phyloP scores from a whole-genome alignment of 2,888 invertebrate species.

The Synergus itoensis region DNA sequence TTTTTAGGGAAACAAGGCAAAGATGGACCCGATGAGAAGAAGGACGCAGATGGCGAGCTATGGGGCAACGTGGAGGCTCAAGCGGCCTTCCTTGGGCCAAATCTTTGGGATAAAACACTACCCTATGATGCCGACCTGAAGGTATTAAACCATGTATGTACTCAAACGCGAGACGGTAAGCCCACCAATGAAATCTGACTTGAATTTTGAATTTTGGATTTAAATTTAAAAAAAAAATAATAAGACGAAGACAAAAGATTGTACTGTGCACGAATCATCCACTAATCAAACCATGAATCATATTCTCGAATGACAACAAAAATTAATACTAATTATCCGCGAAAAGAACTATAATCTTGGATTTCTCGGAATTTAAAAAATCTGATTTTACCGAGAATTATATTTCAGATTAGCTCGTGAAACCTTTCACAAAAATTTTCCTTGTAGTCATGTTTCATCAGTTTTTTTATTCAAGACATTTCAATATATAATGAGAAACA shows the following conservation, averaged over 20 bases:
- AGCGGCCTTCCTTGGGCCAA: conserved; percentile 97
- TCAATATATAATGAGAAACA: too few relatives aligned
- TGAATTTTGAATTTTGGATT: conserved; percentile 32
- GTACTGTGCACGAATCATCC: conserved; percentile 39
- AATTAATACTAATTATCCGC: conserved; percentile 22
- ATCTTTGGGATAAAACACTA: conserved; percentile 96
- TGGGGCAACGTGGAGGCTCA: conserved; percentile 94
- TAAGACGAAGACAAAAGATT: conserved; percentile 1
- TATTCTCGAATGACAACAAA: conserved; percentile 31
- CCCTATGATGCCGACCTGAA: conserved; percentile 97
- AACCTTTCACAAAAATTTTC: not conserved
- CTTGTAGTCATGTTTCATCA: not conserved
- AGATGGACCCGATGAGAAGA: conserved; percentile 82
- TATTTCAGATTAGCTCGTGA: not conserved
- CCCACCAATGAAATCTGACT: conserved; percentile 55
- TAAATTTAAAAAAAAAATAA: conserved; percentile 30
- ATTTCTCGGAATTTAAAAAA: not conserved
- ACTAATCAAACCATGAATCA: conserved; percentile 40
- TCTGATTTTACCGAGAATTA: conserved; percentile 9
- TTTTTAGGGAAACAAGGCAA: conserved; percentile 76
- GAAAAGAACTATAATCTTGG: not conserved
- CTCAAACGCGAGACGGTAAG: conserved; percentile 76
- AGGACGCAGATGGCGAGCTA: conserved; percentile 89
- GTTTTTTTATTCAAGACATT: conserved; percentile 1
- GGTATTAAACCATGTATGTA: conserved; percentile 82